A percentile compares a stretch with the other conserved stretches of the same genome.
phyloP scores from a whole-genome alignment of 2,888 invertebrate genomes.

The Petrolisthes manimaculis region DNA sequence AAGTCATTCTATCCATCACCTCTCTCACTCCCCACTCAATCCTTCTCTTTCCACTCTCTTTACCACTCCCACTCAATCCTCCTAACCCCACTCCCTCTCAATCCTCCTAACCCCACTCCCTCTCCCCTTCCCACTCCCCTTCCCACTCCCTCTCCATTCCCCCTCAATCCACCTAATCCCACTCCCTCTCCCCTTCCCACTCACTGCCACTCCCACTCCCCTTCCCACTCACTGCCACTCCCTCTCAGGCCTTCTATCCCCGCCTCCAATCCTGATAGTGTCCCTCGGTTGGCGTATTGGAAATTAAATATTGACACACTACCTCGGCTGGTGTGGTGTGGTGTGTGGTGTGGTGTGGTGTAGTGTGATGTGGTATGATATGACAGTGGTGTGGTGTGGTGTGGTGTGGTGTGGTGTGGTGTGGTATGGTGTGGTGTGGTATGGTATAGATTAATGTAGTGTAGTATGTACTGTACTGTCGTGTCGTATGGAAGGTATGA shows the following conservation, averaged over 20 bases:
- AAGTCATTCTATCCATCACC: too few species aligned
- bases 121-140: neutral
- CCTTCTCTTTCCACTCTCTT: neutral
- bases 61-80: neutral
- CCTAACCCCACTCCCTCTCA: neutral
- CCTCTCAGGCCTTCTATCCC: neutral
- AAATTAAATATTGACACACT: slow-evolving; percentile 46
- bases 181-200: neutral
- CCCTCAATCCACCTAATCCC: neutral
- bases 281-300: slow-evolving; percentile 45
- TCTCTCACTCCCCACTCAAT: neutral
- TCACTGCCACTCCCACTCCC: neutral
- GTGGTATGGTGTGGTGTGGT: neutral
- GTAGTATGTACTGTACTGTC: neutral
- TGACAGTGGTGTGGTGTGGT: neutral
- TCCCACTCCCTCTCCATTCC: neutral
- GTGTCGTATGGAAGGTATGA: neutral
- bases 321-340: neutral
- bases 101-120: neutral
- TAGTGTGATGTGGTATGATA: slow-evolving; percentile 1
- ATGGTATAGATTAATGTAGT: neutral
- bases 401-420: neutral
- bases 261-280: slow-evolving; percentile 35
- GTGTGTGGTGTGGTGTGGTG: neutral
- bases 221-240: neutral